Percentiles rank a stretch among this genome's conserved stretches.
These are phyloP conservation scores for Belonocnema kinseyi DNA, from an alignment of 1,140 invertebrate genomes.

Conservation along the genomic window DNA sequence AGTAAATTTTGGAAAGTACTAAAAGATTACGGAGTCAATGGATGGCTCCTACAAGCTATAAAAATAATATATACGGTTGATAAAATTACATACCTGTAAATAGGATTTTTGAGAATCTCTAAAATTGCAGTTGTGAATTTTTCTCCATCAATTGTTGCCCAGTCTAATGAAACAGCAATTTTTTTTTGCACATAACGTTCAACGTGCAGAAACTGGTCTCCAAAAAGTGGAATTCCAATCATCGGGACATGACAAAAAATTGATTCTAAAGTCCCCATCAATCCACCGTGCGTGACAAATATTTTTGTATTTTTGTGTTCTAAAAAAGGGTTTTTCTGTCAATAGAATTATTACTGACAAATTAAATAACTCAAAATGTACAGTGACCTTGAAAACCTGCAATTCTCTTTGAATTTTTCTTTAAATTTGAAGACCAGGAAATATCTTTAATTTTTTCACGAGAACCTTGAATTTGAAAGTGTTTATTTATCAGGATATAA, in stretches of 20 bases:
- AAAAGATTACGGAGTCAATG: too few relatives aligned
- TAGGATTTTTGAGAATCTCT: neutral
- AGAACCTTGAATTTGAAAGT: too few relatives aligned
- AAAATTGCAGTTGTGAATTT: slow-evolving; percentile 45
- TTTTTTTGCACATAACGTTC: slow-evolving; percentile 41
- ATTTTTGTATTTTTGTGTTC: slow-evolving; percentile 81
- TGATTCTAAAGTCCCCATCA: slow-evolving; percentile 82
- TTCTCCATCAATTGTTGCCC: slow-evolving; percentile 62
- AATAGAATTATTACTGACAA: too few relatives aligned
- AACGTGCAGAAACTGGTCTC: slow-evolving; percentile 79
- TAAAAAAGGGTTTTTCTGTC: slow-evolving; percentile 57
- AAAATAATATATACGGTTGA: too few relatives aligned
- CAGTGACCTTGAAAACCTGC: too few relatives aligned
- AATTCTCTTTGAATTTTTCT: too few relatives aligned
- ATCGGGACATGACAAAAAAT: slow-evolving; percentile 83
- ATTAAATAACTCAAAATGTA: too few relatives aligned
- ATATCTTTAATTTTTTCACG: too few relatives aligned
- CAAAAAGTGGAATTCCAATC: slow-evolving; percentile 81
- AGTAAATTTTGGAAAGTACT: too few relatives aligned
- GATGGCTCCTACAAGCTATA: too few relatives aligned
- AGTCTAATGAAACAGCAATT: slow-evolving; percentile 59
- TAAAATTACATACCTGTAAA: neutral
- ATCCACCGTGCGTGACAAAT: slow-evolving; percentile 83
- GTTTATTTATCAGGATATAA: too few relatives aligned
- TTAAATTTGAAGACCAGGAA: too few relatives aligned